phyloP scores from a whole-genome alignment of 2,113 vertebrate species.

The Tragelaphus buxtoni region DNA sequence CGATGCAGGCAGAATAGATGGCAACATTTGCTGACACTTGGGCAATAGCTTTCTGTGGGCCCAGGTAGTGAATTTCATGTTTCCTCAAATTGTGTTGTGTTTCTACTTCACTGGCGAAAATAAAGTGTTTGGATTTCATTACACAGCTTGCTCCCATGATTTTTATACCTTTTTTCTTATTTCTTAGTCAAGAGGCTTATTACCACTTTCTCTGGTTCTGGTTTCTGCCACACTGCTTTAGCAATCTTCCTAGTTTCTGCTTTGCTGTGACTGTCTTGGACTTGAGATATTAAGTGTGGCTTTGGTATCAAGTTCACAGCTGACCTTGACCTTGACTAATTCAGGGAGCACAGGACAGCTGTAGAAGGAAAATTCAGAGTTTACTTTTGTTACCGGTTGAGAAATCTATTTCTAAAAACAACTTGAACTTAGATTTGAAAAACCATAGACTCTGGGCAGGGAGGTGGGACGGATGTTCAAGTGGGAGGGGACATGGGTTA shows the following conservation, averaged over 20 bases:
- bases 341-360: not conserved
- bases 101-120: constrained; percentile 21
- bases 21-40: not conserved
- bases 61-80: constrained; percentile 12
- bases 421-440: constrained; percentile 4
- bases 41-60: not conserved
- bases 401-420: not conserved
- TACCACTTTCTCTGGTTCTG: not conserved
- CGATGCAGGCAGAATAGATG: not conserved
- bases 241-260: constrained; percentile 2
- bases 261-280: not conserved
- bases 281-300: constrained; percentile 6
- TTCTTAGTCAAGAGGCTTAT: not conserved
- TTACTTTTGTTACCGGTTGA: not conserved
- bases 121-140: constrained; percentile 25
- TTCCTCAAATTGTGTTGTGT: not conserved
- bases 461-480: not conserved
- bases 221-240: not conserved
- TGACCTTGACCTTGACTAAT: not conserved
- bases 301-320: not conserved
- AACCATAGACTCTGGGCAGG: not conserved
- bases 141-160: not conserved
- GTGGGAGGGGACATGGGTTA: not conserved
- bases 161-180: constrained; percentile 31
- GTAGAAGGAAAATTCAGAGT: not conserved